A percentile compares a stretch with the other conserved stretches of the same genome.
Evolutionary conservation across 2,113 vertebrate species (phyloP).

Genomic region (Piprites chloris): DNA sequence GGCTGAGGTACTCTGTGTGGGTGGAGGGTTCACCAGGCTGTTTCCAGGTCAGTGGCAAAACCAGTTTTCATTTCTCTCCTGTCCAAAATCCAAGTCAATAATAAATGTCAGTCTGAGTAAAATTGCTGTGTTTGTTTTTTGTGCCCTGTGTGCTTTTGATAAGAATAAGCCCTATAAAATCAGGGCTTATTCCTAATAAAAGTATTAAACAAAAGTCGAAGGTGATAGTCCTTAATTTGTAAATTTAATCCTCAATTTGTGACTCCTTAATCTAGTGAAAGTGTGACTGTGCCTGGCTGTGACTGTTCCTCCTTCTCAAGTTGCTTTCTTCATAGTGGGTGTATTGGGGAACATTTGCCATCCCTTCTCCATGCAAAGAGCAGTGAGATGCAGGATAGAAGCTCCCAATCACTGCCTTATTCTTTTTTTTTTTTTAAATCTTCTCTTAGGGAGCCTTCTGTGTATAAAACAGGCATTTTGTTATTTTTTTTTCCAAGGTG

Average conservation of each 20-base stretch:
- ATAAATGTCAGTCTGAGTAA: conserved; percentile 28
- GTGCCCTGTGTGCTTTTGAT: not conserved
- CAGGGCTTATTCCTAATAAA: not conserved
- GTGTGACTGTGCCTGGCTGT: not conserved
- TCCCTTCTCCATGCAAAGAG: not conserved
- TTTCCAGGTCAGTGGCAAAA: conserved; percentile 1
- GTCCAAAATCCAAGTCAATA: not conserved
- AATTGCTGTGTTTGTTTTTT: not conserved
- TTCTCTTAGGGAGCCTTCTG: conserved; percentile 42
- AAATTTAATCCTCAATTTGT: not conserved
- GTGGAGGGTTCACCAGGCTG: not conserved
- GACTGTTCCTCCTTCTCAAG: not conserved
- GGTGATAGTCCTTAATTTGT: not conserved
- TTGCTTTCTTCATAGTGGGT: not conserved
- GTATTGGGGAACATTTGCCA: not conserved
- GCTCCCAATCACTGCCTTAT: not conserved
- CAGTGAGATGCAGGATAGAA: not conserved
- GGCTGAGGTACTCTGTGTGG: not conserved
- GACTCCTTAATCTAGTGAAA: not conserved
- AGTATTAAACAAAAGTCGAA: not conserved
- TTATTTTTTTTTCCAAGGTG: conserved; percentile 51
- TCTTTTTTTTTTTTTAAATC: not conserved
- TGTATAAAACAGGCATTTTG: conserved; percentile 47
- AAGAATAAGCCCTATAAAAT: not conserved
- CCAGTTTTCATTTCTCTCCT: conserved; percentile 9